These are phyloP conservation scores for Ondatra zibethicus DNA, from an alignment of 2,113 vertebrate genomes.

Conservation along the genomic window DNA sequence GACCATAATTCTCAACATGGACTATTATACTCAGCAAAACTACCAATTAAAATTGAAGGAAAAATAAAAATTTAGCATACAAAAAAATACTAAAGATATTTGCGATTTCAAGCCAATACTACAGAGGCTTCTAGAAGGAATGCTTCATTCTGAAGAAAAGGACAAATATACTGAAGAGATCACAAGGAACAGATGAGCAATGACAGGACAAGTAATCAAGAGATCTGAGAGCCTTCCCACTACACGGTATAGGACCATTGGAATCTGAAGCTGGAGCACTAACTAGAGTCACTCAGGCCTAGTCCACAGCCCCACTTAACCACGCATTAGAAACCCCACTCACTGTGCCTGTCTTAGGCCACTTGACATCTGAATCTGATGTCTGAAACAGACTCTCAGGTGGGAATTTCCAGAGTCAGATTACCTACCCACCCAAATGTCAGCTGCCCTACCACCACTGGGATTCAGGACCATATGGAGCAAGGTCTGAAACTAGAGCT, in stretches of 20 bases:
- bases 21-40: background rate
- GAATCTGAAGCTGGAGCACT: background rate
- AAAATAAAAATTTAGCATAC: no score
- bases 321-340: background rate
- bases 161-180: background rate
- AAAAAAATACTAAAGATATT: no score
- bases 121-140: background rate
- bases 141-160: background rate
- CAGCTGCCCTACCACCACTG: background rate
- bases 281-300: background rate
- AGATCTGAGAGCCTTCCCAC: background rate
- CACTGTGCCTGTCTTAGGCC: background rate
- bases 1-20: background rate
- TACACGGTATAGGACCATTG: background rate
- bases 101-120: background rate
- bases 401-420: background rate
- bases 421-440: background rate
- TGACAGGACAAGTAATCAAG: background rate
- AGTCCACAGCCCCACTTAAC: background rate
- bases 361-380: background rate
- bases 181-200: background rate
- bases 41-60: no score
- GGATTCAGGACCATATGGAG: background rate
- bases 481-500: background rate
- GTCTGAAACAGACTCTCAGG: background rate